Evolutionary conservation across 2,797 vertebrate genomes (phyloP).

Genomic region (Crenuchus spilurus): DNA sequence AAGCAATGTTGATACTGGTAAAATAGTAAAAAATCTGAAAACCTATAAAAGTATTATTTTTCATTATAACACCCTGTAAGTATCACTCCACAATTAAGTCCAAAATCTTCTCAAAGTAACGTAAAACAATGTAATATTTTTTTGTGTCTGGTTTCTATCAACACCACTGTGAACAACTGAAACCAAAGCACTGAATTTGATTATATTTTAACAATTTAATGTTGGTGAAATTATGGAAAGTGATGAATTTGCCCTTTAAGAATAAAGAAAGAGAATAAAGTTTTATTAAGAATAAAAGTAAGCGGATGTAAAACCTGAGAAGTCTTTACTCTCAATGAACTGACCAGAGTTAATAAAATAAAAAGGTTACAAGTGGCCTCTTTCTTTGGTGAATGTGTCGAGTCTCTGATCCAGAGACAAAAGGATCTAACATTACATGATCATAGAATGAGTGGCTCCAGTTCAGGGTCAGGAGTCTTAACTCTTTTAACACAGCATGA

Average conservation of each 20-base stretch:
- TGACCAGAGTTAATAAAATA: not conserved
- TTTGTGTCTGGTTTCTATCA: too few relatives aligned
- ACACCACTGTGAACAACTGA: too few relatives aligned
- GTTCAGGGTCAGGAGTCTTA: not conserved
- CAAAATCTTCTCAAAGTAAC: too few relatives aligned
- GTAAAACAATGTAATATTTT: too few relatives aligned
- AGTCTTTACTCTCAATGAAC: constrained; percentile 35
- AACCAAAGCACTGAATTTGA: too few relatives aligned
- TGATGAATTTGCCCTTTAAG: not conserved
- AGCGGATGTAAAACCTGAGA: not conserved
- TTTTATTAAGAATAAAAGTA: not conserved
- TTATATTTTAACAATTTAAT: too few relatives aligned
- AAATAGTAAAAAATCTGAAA: too few relatives aligned
- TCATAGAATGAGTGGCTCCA: not conserved
- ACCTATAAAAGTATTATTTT: too few relatives aligned
- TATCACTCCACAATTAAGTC: too few relatives aligned
- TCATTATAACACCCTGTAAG: too few relatives aligned
- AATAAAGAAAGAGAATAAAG: not conserved
- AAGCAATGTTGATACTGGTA: too few relatives aligned
- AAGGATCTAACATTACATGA: not conserved
- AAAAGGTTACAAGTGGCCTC: constrained; percentile 6
- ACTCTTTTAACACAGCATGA: not conserved
- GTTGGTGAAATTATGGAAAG: too few relatives aligned
- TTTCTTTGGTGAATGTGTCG: not conserved
- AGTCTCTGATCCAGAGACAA: not conserved